Evolutionary conservation across 2,113 vertebrate species (phyloP).

Genomic region (Halcyon senegalensis): DNA sequence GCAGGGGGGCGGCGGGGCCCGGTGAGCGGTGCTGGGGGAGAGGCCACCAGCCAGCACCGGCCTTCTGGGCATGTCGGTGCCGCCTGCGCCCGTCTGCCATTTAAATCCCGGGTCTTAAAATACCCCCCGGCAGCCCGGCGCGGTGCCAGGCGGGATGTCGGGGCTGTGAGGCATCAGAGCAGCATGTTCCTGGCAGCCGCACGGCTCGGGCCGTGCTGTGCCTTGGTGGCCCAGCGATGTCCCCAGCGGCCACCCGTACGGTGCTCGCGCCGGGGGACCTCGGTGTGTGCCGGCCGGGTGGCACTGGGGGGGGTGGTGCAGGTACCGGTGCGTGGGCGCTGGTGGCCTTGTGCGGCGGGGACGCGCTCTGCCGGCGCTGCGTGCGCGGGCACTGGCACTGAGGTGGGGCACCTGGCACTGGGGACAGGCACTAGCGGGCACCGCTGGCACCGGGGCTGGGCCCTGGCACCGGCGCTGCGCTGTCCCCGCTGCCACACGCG

Average conservation of each 20-base stretch:
- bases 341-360: background rate
- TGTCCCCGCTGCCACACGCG: background rate
- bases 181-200: background rate
- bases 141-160: background rate
- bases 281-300: background rate
- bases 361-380: rapidly evolving
- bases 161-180: background rate
- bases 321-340: background rate
- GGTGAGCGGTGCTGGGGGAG: rapidly evolving
- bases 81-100: rapidly evolving
- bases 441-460: too few relatives aligned
- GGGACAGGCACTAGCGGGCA: background rate
- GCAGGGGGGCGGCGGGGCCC: background rate
- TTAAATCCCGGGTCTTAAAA: constrained; percentile 35
- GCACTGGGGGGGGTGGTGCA: rapidly evolving
- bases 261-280: too few relatives aligned
- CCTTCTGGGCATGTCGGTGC: background rate
- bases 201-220: rapidly evolving
- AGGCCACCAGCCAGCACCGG: background rate
- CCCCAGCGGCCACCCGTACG: rapidly evolving
- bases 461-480: background rate
- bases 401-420: background rate
- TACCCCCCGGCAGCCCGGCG: background rate
- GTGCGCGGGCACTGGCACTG: background rate
- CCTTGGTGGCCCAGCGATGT: background rate